Conservation (phyloP, 2,797 vertebrate species). For the Poeciliopsis presidionis region DNA sequence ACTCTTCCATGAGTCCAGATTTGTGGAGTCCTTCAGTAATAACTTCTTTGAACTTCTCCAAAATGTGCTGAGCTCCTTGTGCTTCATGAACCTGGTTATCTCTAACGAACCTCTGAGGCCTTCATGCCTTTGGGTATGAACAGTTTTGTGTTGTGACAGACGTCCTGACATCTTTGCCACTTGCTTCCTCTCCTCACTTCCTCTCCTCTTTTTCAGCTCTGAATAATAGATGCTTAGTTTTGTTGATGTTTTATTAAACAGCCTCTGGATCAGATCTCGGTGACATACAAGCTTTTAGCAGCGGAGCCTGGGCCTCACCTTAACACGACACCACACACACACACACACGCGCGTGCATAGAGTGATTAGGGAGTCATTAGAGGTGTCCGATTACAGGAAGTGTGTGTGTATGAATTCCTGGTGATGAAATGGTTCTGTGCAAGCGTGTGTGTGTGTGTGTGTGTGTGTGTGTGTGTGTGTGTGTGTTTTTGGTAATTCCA, state of each 20-base stretch:
- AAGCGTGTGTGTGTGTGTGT: slow-evolving; percentile 25
- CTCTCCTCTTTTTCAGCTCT: slow-evolving; percentile 25
- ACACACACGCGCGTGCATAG: slow-evolving; percentile 22
- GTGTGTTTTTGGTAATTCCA: slow-evolving; percentile 56
- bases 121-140: background rate
- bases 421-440: slow-evolving; percentile 38
- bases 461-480: slow-evolving; percentile 24
- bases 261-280: slow-evolving; percentile 82
- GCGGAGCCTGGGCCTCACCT: slow-evolving; percentile 74
- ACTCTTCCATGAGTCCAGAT: background rate
- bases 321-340: slow-evolving; percentile 75
- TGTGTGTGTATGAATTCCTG: slow-evolving; percentile 36
- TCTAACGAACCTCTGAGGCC: background rate
- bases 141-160: slow-evolving; percentile 4
- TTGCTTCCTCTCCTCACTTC: slow-evolving; percentile 17
- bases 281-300: slow-evolving; percentile 81
- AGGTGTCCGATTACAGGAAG: slow-evolving; percentile 59
- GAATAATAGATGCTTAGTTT: slow-evolving; percentile 79
- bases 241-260: slow-evolving; percentile 82
- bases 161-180: slow-evolving; percentile 3
- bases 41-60: background rate
- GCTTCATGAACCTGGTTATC: background rate
- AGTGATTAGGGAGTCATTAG: slow-evolving; percentile 53
- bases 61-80: background rate
- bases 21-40: too few species aligned